Percentiles rank a stretch among this genome's conserved stretches.
phyloP scores from a whole-genome alignment of 2,888 invertebrate genomes.

The Acholoe squamosa region DNA sequence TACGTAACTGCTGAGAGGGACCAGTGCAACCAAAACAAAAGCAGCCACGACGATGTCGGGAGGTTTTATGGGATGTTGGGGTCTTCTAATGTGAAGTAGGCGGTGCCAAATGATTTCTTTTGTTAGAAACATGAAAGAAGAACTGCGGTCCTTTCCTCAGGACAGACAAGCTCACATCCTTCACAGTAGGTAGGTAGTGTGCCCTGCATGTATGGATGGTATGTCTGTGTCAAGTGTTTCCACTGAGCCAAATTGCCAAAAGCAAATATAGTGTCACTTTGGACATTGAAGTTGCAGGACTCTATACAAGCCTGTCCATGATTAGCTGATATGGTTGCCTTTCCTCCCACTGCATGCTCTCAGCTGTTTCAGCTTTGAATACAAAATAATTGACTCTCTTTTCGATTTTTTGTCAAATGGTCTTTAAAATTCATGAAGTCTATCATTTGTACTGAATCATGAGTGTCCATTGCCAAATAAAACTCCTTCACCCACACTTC shows the following conservation, averaged over 20 bases:
- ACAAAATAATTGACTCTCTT: neutral
- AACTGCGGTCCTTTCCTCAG: too few relatives aligned
- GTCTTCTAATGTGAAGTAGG: too few relatives aligned
- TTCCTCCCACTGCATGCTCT: neutral
- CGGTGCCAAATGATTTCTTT: too few relatives aligned
- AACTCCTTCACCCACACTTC: neutral
- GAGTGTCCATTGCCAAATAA: neutral
- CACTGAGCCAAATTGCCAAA: neutral
- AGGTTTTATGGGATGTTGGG: too few relatives aligned
- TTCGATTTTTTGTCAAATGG: neutral
- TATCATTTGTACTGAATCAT: neutral
- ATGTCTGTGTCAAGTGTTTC: neutral
- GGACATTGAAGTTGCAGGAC: neutral
- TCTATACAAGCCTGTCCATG: constrained; percentile 21
- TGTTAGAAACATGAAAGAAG: too few relatives aligned
- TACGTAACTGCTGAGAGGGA: too few relatives aligned
- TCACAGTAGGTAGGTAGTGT: too few relatives aligned
- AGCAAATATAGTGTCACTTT: neutral
- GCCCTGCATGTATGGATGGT: neutral
- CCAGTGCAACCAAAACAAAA: too few relatives aligned
- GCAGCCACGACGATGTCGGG: too few relatives aligned
- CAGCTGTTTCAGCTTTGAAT: constrained; percentile 13
- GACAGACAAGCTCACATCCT: too few relatives aligned
- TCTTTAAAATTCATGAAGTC: constrained; percentile 8
- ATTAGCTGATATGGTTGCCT: neutral